Evolutionary conservation across 2,113 vertebrate species (phyloP), one percentile per base, ranked within the genome.

Genomic region (Laticauda colubrina): DNA sequence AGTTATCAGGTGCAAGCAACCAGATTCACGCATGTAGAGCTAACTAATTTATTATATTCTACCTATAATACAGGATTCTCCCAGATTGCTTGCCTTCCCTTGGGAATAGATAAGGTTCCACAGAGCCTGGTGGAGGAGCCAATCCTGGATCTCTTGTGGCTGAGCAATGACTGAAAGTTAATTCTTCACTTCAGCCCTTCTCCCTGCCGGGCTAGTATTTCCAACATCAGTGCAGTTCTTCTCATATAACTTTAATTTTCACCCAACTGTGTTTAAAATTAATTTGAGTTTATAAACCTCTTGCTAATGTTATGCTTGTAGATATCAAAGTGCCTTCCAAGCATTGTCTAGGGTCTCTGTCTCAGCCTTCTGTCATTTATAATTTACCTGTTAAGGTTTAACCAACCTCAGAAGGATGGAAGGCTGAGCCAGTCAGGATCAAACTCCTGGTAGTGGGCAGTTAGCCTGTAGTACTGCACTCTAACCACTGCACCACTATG

Each of bases 261-360:
- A 94, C 95, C 95, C 92, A 95, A 96, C 94, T 96, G 94, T 96
- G 94, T 97, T 96, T 96, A 86, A 95, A 94, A 93, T 95, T 94
- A 95, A 95, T 95, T 96, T 95, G 96, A 94, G 95, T 93, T 93
- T 96, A 95, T 96, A 96, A 96, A 96, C 95, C 93, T 94, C 14
- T 59, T 93, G 69, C 10, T 39, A 21, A 81, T 39, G 6, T 81
- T 39, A 7, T 39, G 75, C 34, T 15, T 7, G 9, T 21, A 39
- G 18, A 43, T 81, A 81, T 39, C 34, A 81, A 81, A 18, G 3
- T 39, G 34, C 5, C 69, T 81, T 39, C 15, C 15, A 81, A 81
- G 15, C 34, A 81, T 81, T 81, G n/a, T 9, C 69, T 81, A 7
- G 15, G 18, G 1, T 81, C 69, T 81, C 69, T 20, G 18, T 39